phyloP scores from a whole-genome alignment of 1,140 invertebrate genomes.

The Zaprionus camerounensis region DNA sequence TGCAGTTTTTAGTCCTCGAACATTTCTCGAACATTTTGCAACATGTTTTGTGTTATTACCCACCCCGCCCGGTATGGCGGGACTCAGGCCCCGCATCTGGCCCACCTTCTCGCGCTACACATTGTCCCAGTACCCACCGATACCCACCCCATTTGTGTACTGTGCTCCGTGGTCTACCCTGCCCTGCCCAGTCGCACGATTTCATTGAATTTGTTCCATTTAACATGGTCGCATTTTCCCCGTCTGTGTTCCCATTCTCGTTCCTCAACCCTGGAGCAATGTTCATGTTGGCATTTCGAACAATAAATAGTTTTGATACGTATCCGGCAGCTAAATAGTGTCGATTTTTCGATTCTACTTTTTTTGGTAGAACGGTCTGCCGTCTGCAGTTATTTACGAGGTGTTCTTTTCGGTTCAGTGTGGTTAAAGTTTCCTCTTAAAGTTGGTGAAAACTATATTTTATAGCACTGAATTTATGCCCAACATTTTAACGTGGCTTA shows the following conservation, averaged over 20 bases:
- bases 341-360: background rate
- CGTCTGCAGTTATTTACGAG: background rate
- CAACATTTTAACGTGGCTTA: background rate
- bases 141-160: slow-evolving; percentile 32
- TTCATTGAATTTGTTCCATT: slow-evolving; percentile 71
- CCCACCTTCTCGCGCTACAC: slow-evolving; percentile 2
- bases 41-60: slow-evolving; percentile 70
- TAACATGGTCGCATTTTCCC: slow-evolving; percentile 63
- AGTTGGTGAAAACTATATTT: background rate
- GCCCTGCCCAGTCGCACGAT: slow-evolving; percentile 45
- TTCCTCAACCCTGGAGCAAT: slow-evolving; percentile 51
- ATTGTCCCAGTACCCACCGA: slow-evolving; percentile 7
- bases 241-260: slow-evolving; percentile 31
- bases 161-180: background rate
- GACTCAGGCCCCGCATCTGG: slow-evolving; percentile 16
- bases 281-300: slow-evolving; percentile 39
- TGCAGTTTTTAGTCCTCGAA: slow-evolving; percentile 56
- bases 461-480: too few relatives aligned
- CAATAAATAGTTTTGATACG: slow-evolving; percentile 23
- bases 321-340: background rate
- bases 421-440: background rate
- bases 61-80: slow-evolving; percentile 28
- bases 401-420: background rate
- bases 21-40: slow-evolving; percentile 64
- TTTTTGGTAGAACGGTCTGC: background rate